These are phyloP conservation scores for Odontophorus gujanensis DNA, from an alignment of 2,113 vertebrate species.

Conservation along the genomic window DNA sequence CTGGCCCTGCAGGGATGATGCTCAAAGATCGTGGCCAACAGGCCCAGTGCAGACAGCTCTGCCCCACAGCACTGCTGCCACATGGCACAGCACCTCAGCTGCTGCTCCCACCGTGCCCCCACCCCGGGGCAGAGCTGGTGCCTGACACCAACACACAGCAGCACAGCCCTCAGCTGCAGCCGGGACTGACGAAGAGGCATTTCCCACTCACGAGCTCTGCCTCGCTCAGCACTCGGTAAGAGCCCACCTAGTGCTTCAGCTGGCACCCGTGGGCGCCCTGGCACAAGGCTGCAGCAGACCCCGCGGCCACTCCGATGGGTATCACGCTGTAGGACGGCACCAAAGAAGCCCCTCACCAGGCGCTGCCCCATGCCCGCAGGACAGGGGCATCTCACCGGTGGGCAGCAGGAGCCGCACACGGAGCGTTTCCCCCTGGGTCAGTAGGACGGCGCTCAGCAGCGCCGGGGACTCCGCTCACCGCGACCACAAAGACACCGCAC, in stretches of 20 bases:
- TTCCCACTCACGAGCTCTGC: neutral
- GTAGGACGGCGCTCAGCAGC: rapidly evolving
- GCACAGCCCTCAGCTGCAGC: neutral
- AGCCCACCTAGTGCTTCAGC: rapidly evolving
- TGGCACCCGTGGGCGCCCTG: neutral
- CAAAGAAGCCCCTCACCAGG: neutral
- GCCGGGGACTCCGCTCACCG: neutral
- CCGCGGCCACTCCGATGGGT: no score
- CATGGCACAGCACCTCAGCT: neutral
- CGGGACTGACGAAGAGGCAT: neutral
- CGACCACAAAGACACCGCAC: neutral
- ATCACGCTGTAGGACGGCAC: neutral
- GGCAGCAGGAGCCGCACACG: rapidly evolving
- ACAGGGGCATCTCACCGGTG: neutral
- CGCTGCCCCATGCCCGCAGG: no score
- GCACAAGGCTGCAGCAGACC: neutral
- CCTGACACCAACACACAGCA: neutral
- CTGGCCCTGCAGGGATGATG: rapidly evolving
- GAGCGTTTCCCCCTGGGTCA: rapidly evolving
- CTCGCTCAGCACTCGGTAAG: rapidly evolving
- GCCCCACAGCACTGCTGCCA: neutral
- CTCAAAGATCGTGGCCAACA: rapidly evolving
- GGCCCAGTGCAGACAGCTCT: rapidly evolving
- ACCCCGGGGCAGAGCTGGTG: neutral
- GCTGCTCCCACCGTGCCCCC: neutral